These are phyloP conservation scores for Diplodus sargus DNA, from an alignment of 2,797 vertebrate species.

Conservation along the genomic window DNA sequence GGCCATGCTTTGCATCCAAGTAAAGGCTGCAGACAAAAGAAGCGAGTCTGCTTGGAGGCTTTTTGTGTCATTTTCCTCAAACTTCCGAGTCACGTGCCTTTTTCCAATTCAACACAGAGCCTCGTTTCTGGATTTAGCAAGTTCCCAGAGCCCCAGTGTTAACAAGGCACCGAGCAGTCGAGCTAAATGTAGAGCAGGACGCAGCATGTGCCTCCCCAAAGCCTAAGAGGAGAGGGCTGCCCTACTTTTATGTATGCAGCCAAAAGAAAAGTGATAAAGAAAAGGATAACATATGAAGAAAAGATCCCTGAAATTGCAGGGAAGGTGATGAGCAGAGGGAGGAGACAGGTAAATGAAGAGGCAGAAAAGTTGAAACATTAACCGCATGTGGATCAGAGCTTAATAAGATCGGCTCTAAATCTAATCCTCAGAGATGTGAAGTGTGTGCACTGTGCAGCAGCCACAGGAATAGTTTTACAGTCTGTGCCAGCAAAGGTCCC, in stretches of 20 bases:
- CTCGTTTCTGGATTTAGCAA: conserved; percentile 38
- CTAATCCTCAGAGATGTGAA: conserved; percentile 42
- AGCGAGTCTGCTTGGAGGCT: not conserved
- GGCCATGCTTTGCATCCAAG: not conserved
- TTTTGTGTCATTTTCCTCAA: conserved; percentile 33
- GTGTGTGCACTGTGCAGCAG: conserved; percentile 28
- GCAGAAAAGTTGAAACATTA: conserved; percentile 17
- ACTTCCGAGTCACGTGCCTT: conserved; percentile 11
- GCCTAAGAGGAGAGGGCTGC: conserved; percentile 47
- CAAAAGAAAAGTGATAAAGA: conserved; percentile 20
- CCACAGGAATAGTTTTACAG: conserved; percentile 27
- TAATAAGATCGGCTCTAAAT: conserved; percentile 56
- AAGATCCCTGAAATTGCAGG: not conserved
- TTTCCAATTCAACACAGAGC: conserved; percentile 13
- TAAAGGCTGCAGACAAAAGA: conserved; percentile 23
- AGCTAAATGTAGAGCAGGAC: conserved; percentile 66
- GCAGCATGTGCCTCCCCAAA: conserved; percentile 40
- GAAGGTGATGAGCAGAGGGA: conserved; percentile 4
- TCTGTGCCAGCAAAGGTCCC: conserved; percentile 13
- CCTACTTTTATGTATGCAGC: conserved; percentile 68
- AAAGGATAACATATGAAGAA: conserved; percentile 1
- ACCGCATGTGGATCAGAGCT: conserved; percentile 38
- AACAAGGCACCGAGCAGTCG: conserved; percentile 54
- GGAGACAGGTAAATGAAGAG: conserved; percentile 7
- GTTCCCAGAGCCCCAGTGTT: conserved; percentile 41